phyloP scores from a whole-genome alignment of 2,888 invertebrate genomes.

The Stenichneumon culpator region DNA sequence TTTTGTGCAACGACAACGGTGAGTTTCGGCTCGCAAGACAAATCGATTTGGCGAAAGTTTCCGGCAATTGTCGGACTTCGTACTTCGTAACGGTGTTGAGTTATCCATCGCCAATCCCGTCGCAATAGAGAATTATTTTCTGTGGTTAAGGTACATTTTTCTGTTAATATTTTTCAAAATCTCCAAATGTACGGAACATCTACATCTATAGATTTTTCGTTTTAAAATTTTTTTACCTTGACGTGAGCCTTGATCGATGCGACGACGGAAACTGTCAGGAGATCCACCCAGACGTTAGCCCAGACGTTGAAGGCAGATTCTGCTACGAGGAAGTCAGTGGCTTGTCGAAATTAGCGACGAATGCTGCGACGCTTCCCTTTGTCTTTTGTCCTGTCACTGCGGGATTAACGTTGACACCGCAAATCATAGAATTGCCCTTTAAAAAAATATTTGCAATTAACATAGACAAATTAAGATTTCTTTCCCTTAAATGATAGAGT shows the following conservation, averaged over 20 bases:
- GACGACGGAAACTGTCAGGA: constrained; percentile 89
- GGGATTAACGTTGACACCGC: constrained; percentile 96
- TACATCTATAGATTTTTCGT: too few relatives aligned
- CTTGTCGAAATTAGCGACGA: constrained; percentile 93
- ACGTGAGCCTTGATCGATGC: constrained; percentile 90
- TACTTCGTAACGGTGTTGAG: constrained; percentile 89
- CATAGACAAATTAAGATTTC: too few relatives aligned
- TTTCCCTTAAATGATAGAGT: too few relatives aligned
- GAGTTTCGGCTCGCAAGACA: constrained; percentile 88
- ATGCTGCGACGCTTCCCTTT: constrained; percentile 89
- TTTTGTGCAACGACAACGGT: constrained; percentile 96
- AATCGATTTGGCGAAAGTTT: constrained; percentile 85
- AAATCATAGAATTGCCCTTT: constrained; percentile 91
- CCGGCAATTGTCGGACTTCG: constrained; percentile 92
- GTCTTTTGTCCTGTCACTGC: constrained; percentile 88
- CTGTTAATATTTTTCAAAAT: constrained; percentile 71
- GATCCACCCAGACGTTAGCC: constrained; percentile 92
- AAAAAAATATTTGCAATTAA: background rate
- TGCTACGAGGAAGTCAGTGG: constrained; percentile 93
- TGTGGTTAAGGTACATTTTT: constrained; percentile 90
- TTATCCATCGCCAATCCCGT: constrained; percentile 97
- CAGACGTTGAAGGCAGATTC: constrained; percentile 89
- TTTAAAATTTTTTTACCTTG: constrained; percentile 80
- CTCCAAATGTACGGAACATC: background rate
- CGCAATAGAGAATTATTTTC: constrained; percentile 94